Base-by-base conservation (phyloP, 2,888 invertebrate species). In the Sinopyrophorus schimmeli region DNA sequence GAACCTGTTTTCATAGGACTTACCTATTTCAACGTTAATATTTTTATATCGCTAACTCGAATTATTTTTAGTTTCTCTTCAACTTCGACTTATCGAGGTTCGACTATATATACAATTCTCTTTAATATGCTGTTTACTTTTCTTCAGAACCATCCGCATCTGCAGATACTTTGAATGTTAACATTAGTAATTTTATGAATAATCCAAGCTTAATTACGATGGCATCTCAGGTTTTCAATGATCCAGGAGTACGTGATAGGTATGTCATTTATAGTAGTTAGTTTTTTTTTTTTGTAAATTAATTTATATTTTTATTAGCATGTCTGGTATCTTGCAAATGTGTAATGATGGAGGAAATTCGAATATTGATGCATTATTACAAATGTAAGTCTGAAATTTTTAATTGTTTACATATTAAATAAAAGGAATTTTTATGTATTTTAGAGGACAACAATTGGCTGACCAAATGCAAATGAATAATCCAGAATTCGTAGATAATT, bases 131-230 rank as follows among this genome's bases (percentile, higher is more conserved):
- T 5, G 18, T n/a, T n/a, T n/a, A n/a, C n/a, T n/a, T n/a, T n/a
- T 27, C 2, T 27, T 27, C 7, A 30, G 30, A 30, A 1, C 7
- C 1, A 2, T 18, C 6, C 2, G 5, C 14, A 16, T 10, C 20
- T 3, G 12, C 57, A 59, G 34, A 49, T 54, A 32, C 28, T 10
- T 27, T 5, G 4, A 66, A 66, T 3, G 63, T 83, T 40, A 83
- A 86, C 67, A 69, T 87, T 2, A 78, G 80, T 9, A 79, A 82
- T 3, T 73, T 93, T 47, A 77, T 93, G 43, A 86, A 82, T 64
- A 92, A 92, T 71, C 92, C 92, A 3, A 83, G 85, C 9, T 76
- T 95, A 53, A 80, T 92, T 70, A 86, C 84, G 62, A 89, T 92
- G 86, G 91, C 92, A 2, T 82, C 86, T 3, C 86, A 88, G 67